Evolutionary conservation across 1,140 invertebrate species (phyloP), one percentile per base, ranked within the genome.

Genomic region (Druon quercuslanigerum): DNA sequence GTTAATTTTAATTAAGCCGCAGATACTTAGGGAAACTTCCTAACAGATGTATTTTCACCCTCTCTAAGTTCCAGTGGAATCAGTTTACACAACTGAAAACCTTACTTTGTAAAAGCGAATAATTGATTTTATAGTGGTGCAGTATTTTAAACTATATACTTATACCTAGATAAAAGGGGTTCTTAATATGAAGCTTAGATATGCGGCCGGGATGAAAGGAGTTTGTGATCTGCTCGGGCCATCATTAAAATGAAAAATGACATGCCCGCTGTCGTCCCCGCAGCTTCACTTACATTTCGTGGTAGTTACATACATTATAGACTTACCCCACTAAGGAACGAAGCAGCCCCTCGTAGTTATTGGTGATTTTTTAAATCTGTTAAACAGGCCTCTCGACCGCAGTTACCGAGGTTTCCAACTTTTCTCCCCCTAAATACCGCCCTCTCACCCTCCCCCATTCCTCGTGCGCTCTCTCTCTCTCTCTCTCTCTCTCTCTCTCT

Each of bases 171-270:
- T 60, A 20, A 40, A 56, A 56, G 17, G 54, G 54, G 54, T 56
- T 56, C n/a, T 12, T 4, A 56, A 56, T 56, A 12, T 11, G 13
- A 12, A 20, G 40, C 25, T 40, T 66, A 13, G 12, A 8, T 16
- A 66, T 40, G 25, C 60, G 60, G 60, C 60, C 60, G 33, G 46
- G 60, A 66, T 66, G 33, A 66, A 51, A 72, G 71, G n/a, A 33
- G 76, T 76, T 80, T 79, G 82, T 77, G 82, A 78, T 20, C 79
- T 57, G 76, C 77, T 76, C 79, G 84, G 81, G 83, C 85, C 76
- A 90, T 90, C 90, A 92, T 92, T 92, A 92, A 92, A 91, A 92
- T 92, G 91, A 92, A 92, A 92, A 92, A 92, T 92, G 90, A 91
- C 87, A 86, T 87, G 86, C 80, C 46, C 83, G 79, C 73, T 82